phyloP scores from a whole-genome alignment of 2,113 vertebrate genomes.

The Rhadina sibilatrix region DNA sequence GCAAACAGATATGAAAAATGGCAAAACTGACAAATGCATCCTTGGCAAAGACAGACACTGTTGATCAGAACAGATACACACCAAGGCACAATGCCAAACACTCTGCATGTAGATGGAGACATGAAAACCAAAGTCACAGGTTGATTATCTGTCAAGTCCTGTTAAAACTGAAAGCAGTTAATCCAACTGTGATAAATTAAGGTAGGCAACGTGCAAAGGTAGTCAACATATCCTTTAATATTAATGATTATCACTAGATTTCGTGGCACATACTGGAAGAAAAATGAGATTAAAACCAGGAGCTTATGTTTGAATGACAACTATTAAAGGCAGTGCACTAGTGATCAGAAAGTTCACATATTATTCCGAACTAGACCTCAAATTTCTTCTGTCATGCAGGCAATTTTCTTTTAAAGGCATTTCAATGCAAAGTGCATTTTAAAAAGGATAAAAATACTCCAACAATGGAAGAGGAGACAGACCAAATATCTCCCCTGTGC shows the following conservation, averaged over 20 bases:
- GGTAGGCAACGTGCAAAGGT: not conserved
- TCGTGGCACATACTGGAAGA: not conserved
- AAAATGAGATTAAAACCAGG: not conserved
- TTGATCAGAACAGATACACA: not conserved
- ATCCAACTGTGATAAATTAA: not conserved
- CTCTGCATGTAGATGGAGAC: not conserved
- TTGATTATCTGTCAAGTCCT: not conserved
- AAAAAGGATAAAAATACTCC: not conserved
- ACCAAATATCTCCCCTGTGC: not conserved
- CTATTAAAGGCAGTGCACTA: not conserved
- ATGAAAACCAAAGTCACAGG: not conserved
- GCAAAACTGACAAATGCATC: not conserved
- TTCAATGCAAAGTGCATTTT: not conserved
- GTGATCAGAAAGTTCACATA: not conserved
- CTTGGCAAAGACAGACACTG: slow-evolving; percentile 12
- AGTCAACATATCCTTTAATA: not conserved
- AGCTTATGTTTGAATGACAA: not conserved
- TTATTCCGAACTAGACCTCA: not conserved
- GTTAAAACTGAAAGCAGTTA: slow-evolving; percentile 4
- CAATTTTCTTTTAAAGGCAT: not conserved
- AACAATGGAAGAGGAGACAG: not conserved
- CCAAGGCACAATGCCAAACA: slow-evolving; percentile 11
- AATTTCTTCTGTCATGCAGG: not conserved
- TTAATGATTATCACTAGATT: not conserved
- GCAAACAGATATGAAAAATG: slow-evolving; percentile 1